A percentile compares a stretch with the other conserved stretches of the same genome.
These are phyloP conservation scores for Phyllostomus discolor DNA, from an alignment of 2,113 vertebrate species.

Conservation along the genomic window DNA sequence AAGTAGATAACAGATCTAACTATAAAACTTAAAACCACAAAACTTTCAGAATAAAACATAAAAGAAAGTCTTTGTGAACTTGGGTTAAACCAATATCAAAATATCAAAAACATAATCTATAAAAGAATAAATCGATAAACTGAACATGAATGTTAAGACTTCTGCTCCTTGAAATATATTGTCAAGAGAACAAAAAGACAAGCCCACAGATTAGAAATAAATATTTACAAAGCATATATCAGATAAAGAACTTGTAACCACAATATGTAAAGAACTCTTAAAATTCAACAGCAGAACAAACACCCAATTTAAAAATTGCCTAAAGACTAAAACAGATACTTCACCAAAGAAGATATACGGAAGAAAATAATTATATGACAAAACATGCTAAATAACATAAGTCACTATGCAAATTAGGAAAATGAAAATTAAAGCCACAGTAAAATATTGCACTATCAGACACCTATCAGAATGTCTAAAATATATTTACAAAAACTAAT, in stretches of 20 bases:
- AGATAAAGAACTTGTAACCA: not conserved
- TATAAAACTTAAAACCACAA: not conserved
- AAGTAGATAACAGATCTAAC: not conserved
- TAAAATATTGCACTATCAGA: not conserved
- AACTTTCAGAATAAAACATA: not conserved
- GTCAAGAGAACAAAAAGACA: not conserved
- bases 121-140: not conserved
- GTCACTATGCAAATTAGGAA: not conserved
- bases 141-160: not conserved
- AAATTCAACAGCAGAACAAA: not conserved
- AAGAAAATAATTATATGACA: not conserved
- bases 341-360: not conserved
- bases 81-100: not conserved
- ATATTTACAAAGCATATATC: not conserved
- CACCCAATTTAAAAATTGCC: not conserved
- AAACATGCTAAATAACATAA: not conserved
- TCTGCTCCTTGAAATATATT: not conserved
- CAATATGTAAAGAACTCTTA: not conserved
- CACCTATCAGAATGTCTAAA: not conserved
- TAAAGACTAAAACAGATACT: not conserved
- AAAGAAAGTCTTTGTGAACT: not conserved
- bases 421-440: not conserved
- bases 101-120: not conserved
- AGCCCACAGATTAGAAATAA: not conserved
- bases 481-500: not conserved